Evolutionary conservation across 1,140 invertebrate species (phyloP).

Genomic region (Heliconius congener): DNA sequence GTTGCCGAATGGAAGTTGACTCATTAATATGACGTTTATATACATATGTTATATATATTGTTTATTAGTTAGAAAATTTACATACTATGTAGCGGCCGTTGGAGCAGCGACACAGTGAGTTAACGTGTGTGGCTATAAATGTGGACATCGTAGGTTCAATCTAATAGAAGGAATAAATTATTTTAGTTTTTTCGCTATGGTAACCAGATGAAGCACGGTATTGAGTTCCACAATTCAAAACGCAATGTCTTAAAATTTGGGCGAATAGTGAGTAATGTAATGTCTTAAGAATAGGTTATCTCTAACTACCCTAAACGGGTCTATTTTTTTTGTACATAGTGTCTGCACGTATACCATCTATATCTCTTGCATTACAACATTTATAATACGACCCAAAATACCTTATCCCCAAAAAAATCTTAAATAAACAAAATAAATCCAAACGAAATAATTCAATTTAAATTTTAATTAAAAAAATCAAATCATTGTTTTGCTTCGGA

Average conservation of each 20-base stretch:
- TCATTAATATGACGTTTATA: constrained; percentile 17
- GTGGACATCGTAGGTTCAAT: neutral
- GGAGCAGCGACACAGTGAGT: neutral
- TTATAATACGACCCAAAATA: neutral
- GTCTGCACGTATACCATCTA: too few relatives aligned
- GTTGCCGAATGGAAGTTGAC: constrained; percentile 11
- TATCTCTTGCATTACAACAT: too few relatives aligned
- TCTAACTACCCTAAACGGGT: neutral
- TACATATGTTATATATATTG: neutral
- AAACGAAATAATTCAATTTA: neutral
- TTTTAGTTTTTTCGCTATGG: neutral
- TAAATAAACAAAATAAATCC: neutral
- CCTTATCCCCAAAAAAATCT: too few relatives aligned
- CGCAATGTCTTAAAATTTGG: neutral
- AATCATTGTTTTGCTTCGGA: neutral
- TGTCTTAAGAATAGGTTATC: neutral
- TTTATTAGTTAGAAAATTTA: neutral
- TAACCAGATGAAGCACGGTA: neutral
- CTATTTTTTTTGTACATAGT: too few relatives aligned
- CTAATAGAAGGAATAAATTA: neutral
- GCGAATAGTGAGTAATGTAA: neutral
- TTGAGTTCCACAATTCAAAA: neutral
- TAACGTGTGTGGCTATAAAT: neutral
- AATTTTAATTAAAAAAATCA: neutral
- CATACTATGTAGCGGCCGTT: neutral